Evolutionary conservation across 2,113 vertebrate genomes (phyloP), one percentile per base, ranked within the genome.

Genomic region (Turdus rufiventris): DNA sequence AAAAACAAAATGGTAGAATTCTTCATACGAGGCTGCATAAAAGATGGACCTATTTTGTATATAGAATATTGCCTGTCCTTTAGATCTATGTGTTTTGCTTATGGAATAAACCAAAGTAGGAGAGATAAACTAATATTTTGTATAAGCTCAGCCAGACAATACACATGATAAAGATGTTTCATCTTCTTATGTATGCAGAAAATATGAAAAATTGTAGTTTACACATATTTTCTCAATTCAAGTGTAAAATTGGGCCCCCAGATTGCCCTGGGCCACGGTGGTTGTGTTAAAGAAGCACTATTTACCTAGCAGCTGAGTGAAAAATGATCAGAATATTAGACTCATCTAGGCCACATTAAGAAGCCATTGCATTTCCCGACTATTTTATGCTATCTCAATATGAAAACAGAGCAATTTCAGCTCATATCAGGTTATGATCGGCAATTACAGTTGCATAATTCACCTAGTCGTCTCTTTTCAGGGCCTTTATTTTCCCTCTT

Each of bases 271-370:
- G 99, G 99, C 99, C 99, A 99, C 94, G 81, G 96, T 96, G 94
- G 96, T 97, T 97, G 97, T 94, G 97, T 97, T 95, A 89, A 97
- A 96, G 97, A 97, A 98, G 98, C 98, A 97, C 98, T 97, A 98
- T 98, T 98, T 98, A 98, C 98, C 97, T 98, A 98, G 98, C 98
- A 98, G 98, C 98, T 86, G 98, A 98, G 98, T 98, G 98, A 99
- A 99, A 99, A 99, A 99, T 99, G 99, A 99, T 99, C 98, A 99
- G 98, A 99, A 99, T 99, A 99, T 99, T 99, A 99, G 98, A 98
- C 98, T 98, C 98, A 98, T 98, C 98, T 98, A 98, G 97, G 96
- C 97, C 97, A 97, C 96, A 97, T 98, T 98, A 98, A 98, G 98
- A 97, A 97, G 98, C 98, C 98, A 98, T 98, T 97, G 98, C 98